Evolutionary conservation across 2,888 invertebrate species (phyloP), one percentile per base, ranked within the genome.

Genomic region (Blomia tropicalis): DNA sequence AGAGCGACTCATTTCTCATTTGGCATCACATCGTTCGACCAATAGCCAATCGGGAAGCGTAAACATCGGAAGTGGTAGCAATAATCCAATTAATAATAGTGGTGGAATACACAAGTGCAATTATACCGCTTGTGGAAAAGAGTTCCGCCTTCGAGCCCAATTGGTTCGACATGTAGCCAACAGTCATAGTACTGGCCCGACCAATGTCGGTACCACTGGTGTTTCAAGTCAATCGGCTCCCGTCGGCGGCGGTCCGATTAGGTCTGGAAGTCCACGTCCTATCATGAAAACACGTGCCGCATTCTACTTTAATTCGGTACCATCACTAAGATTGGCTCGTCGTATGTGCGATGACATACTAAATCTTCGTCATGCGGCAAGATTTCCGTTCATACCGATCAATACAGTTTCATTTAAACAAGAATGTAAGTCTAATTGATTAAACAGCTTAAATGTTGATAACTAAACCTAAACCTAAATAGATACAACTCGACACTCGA

Each of bases 221-320:
- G 41, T n/a, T 41, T n/a, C 14, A 14, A 41, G 41, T 41, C 41
- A 41, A 14, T n/a, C n/a, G 14, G 41, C 41, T n/a, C 14, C 14
- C 41, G n/a, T 14, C 41, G 41, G 41, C 41, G 41, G 51, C n/a
- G 51, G 79, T 64, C 80, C 83, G 63, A 81, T 87, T 71, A 78
- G 67, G 58, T 65, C 67, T 22, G 69, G 67, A 79, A 83, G 17
- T 82, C 83, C 66, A 84, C 85, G 56, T 85, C 92, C 93, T 60
- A 89, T 93, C 53, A 90, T 92, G 90, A 93, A 93, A 78, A 93
- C 93, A 60, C 82, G 93, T 71, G 90, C 92, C 69, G 92, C 93
- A 65, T 93, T 95, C 79, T 92, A 90, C 78, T 79, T 93, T 72
- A 84, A 87, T 74, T 91, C 76, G n/a, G 90, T 91, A 71, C 84